Evolutionary conservation across 2,113 vertebrate genomes (phyloP), one percentile per base, ranked within the genome.

Genomic region (Phasianus colchicus): DNA sequence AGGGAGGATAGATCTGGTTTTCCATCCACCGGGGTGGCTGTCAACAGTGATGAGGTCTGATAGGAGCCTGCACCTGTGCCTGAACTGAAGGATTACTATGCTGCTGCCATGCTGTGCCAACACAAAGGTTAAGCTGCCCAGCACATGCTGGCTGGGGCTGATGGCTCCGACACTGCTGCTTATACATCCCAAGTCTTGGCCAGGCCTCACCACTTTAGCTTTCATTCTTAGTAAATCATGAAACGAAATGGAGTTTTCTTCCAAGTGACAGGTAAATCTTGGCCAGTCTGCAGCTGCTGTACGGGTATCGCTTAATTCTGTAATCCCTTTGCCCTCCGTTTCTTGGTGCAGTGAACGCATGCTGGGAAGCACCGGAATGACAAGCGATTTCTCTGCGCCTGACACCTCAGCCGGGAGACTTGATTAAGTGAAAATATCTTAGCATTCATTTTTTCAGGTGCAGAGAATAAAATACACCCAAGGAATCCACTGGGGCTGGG

Each of bases 221-320:
- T 96, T 94, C 86, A 48, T 88, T 97, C 88, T 83, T 91, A 94
- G 81, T 92, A 97, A 97, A 97, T 98, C 94, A 95, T 6, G 1
- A 94, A 97, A 97, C 93, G 91, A 97, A 98, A 98, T 98, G 96
- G 97, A 97, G 95, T 98, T 98, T 97, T 98, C 96, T 97, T 97
- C 95, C 63, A 1, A 93, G 92, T 98, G 98, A 98, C 98, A 98
- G 97, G 95, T 97, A 97, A 97, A 97, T 98, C 96, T 97, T 93
- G 97, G 97, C 92, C 48, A 82, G 92, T 97, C 67, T 50, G 87
- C 1, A 71, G 65, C 90, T 87, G 88, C 97, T 93, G 86, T 95
- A 92, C 93, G 6, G 5, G 77, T 74, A 65, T 86, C 0, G 1
- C 95, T 97, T 97, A 96, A 97, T 98, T 98, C 97, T 95, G 92